Evolutionary conservation across 1,140 invertebrate species (phyloP).

Genomic region (Lineus longissimus): DNA sequence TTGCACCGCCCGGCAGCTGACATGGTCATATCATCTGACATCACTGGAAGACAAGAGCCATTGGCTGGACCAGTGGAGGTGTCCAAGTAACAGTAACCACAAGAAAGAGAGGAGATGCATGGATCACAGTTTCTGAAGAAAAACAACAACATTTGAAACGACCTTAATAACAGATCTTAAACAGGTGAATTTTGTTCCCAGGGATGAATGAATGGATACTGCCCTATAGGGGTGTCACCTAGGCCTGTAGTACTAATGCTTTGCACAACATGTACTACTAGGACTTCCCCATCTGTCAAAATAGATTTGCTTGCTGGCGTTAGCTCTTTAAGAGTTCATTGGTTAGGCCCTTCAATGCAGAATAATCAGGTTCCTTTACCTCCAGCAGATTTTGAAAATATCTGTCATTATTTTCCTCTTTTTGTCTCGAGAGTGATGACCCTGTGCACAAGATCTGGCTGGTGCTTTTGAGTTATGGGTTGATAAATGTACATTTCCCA

Average conservation of each 20-base stretch:
- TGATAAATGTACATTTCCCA: too few species aligned
- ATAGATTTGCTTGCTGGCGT: too few species aligned
- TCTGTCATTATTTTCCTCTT: too few species aligned
- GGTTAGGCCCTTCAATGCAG: too few species aligned
- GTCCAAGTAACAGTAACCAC: slow-evolving; percentile 56
- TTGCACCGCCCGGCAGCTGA: slow-evolving; percentile 36
- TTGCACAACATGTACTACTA: not conserved
- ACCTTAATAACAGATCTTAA: not conserved
- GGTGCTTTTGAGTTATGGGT: too few species aligned
- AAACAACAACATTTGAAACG: not conserved
- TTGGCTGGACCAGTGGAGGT: slow-evolving; percentile 11
- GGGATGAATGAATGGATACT: not conserved
- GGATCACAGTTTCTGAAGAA: slow-evolving; percentile 48
- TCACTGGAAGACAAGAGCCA: slow-evolving; percentile 32
- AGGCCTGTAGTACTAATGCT: not conserved
- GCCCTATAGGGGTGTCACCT: not conserved
- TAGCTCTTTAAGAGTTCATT: too few species aligned
- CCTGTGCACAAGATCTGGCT: too few species aligned
- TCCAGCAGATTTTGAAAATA: too few species aligned
- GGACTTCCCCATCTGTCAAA: not conserved
- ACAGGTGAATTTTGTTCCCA: not conserved
- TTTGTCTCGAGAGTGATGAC: too few species aligned
- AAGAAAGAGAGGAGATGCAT: slow-evolving; percentile 47
- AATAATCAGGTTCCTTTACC: too few species aligned
- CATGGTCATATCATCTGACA: slow-evolving; percentile 18